phyloP scores from a whole-genome alignment of 35 echinoderm and acorn worm species.

The Lytechinus variegatus region DNA sequence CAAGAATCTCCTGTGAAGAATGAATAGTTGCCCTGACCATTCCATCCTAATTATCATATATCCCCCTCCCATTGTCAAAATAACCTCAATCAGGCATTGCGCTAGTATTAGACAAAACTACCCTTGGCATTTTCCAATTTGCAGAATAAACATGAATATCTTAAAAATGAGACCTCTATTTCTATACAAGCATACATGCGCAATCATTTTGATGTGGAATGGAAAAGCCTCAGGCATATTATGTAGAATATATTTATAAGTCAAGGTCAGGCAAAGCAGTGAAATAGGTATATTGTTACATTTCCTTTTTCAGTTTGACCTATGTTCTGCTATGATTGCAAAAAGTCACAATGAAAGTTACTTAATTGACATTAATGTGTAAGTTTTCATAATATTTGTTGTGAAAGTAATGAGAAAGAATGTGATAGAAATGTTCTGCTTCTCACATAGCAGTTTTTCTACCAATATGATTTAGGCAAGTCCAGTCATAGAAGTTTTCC shows the following conservation, averaged over 20 bases:
- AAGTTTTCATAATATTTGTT: too few relatives aligned
- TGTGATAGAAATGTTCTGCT: too few relatives aligned
- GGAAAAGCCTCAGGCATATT: neutral
- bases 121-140: neutral
- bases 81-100: neutral
- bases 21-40: neutral
- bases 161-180: neutral
- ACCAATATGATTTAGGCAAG: neutral
- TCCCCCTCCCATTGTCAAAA: neutral
- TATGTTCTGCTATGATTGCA: neutral
- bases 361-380: too few relatives aligned
- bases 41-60: neutral
- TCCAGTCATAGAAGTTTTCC: neutral
- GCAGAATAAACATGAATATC: neutral
- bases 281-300: neutral
- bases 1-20: neutral
- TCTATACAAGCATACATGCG: neutral
- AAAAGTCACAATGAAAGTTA: too few relatives aligned
- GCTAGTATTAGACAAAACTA: too few relatives aligned
- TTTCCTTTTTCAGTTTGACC: neutral
- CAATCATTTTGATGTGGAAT: neutral
- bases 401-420: too few relatives aligned
- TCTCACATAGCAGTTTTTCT: too few relatives aligned
- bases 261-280: neutral
- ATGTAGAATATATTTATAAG: neutral